phyloP scores from a whole-genome alignment of 1,140 invertebrate genomes.

The Pseudomyrmex gracilis region DNA sequence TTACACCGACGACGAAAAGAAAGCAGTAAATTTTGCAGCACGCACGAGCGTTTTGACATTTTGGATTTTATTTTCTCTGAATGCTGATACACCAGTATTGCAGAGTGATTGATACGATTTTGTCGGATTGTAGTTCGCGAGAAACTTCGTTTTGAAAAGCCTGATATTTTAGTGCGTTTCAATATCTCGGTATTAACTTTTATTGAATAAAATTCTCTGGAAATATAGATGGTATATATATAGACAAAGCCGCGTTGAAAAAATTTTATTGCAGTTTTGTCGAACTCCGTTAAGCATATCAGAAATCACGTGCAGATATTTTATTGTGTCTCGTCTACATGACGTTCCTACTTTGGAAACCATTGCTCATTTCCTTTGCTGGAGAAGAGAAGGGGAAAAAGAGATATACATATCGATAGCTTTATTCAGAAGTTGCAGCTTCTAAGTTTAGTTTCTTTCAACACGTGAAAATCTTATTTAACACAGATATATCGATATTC shows the following conservation, averaged over 20 bases:
- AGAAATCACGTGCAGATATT: conserved; percentile 17
- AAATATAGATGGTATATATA: too few species aligned
- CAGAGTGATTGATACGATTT: conserved; percentile 38
- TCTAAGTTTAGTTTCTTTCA: neutral
- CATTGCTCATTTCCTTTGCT: conserved; percentile 3
- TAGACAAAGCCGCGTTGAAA: neutral
- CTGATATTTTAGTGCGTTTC: neutral
- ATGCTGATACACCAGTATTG: neutral
- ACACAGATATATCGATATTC: neutral
- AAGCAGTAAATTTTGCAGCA: neutral
- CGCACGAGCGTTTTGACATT: conserved; percentile 14
- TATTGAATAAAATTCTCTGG: neutral
- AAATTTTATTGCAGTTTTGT: neutral
- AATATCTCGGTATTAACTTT: neutral
- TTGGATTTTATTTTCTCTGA: neutral
- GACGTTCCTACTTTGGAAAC: neutral
- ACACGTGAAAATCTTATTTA: neutral
- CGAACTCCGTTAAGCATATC: neutral
- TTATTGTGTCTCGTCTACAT: neutral
- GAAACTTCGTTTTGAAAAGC: neutral
- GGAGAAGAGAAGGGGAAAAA: too few species aligned
- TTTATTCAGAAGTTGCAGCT: neutral
- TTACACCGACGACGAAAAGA: neutral
- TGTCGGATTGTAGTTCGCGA: neutral
- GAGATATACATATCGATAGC: neutral